phyloP scores from a whole-genome alignment of 1,140 invertebrate genomes.

The Drosophila tani region DNA sequence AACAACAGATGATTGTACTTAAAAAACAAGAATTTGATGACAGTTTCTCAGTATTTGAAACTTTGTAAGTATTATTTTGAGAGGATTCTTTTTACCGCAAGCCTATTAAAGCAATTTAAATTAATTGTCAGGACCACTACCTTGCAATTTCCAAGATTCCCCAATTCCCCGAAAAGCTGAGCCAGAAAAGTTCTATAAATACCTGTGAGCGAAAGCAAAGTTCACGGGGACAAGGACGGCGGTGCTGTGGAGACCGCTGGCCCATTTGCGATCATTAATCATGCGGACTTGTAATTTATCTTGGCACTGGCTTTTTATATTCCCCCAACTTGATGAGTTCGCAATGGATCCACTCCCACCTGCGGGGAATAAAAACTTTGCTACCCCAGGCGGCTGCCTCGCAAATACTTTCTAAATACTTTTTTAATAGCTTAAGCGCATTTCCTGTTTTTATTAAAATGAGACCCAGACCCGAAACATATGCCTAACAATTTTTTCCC shows the following conservation, averaged over 20 bases:
- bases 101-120: constrained; percentile 43
- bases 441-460: constrained; percentile 78
- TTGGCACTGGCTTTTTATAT: constrained; percentile 59
- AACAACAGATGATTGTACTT: too few species aligned
- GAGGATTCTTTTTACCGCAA: constrained; percentile 5
- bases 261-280: constrained; percentile 78
- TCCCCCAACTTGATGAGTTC: constrained; percentile 39
- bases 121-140: constrained; percentile 35
- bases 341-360: constrained; percentile 22
- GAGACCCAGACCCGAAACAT: constrained; percentile 55
- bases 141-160: constrained; percentile 40
- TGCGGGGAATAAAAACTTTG: constrained; percentile 57
- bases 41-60: not conserved
- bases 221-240: constrained; percentile 46
- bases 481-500: constrained; percentile 56
- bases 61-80: not conserved
- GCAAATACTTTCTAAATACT: constrained; percentile 79
- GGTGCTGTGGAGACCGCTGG: constrained; percentile 20
- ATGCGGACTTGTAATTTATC: constrained; percentile 78
- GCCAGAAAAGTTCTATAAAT: constrained; percentile 55
- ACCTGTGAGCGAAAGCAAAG: constrained; percentile 51
- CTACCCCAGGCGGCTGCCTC: constrained; percentile 36
- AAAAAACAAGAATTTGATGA: too few species aligned
- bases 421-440: constrained; percentile 83
- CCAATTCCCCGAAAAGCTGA: constrained; percentile 39